Base-by-base conservation (phyloP, 2,797 vertebrate species). In the Galago senegalensis region DNA sequence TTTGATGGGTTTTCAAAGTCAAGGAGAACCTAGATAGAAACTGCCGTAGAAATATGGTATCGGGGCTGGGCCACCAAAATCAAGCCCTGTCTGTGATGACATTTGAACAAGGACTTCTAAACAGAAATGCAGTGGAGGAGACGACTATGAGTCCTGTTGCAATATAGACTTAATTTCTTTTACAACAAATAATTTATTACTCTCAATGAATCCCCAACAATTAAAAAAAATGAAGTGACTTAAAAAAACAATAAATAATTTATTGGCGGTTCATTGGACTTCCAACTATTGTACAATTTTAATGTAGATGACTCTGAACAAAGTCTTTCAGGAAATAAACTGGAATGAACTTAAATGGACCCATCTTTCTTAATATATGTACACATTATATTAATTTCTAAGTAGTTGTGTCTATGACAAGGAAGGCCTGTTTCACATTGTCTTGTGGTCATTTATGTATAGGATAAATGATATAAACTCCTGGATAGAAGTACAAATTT, bases 301-400 rank as follows among this genome's bases (percentile, higher is more conserved):
- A 77, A 90, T 81, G 34, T 14, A 72, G 31, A 73, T 82, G 43
- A 88, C 25, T 60, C n/a, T 69, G 16, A 77, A 29, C 29, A 76
- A 93, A 87, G 13, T 89, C 40, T 94, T 90, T 65, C 31, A 86
- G 87, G 49, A 95, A 96, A 77, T 90, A 91, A 85, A 56, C 31
- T 82, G 53, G 49, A 84, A 8, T 60, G 31, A 89, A 49, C 17
- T 79, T 67, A 94, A 89, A 46, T 72, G 34, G 3, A 75, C 40
- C 25, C 11, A 69, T 53, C 90, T 91, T 96, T 95, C 73, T 91
- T 93, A 67, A 63, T 86, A 76, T 92, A 75, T 76, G 77, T 76
- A 81, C 82, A 87, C 65, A 94, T 14, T 3, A 46, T 60, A 87
- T 58, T 84, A 58, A 97, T 72, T 96, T 83, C 58, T 94, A 81